Conservation (phyloP, 2,797 vertebrate genomes). For the Setipinna tenuifilis region DNA sequence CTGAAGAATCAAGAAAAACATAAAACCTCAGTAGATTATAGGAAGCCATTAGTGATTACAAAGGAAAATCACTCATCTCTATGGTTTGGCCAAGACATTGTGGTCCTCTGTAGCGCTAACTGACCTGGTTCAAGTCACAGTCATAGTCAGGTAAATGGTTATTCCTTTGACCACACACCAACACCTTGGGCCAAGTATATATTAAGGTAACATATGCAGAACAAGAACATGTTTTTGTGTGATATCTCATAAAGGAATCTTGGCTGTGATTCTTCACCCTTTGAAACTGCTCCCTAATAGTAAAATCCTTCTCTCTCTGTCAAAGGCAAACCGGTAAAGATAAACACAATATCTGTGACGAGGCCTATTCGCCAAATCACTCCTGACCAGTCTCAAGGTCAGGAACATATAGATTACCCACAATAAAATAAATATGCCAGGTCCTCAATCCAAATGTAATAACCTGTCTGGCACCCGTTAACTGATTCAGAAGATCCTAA, state of each 20-base stretch:
- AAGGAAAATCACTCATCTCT: background rate
- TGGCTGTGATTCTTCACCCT: background rate
- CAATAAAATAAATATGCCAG: background rate
- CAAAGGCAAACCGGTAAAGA: slow-evolving; percentile 7
- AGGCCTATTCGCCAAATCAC: background rate
- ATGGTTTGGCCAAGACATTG: background rate
- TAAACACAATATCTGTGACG: background rate
- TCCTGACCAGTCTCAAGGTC: background rate
- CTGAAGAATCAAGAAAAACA: background rate
- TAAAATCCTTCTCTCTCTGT: background rate
- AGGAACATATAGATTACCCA: background rate
- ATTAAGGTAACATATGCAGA: background rate
- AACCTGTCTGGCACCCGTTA: background rate
- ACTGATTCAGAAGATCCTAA: background rate
- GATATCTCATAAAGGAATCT: background rate
- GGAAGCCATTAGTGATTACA: background rate
- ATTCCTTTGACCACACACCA: background rate
- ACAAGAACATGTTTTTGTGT: background rate
- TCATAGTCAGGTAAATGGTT: background rate
- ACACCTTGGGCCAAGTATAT: slow-evolving; percentile 6
- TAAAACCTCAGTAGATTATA: background rate
- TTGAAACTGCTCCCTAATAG: background rate
- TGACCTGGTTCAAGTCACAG: background rate
- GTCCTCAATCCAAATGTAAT: background rate
- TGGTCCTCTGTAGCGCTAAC: background rate